Conservation (phyloP, 2,888 invertebrate species). For the Anagyrus pseudococci region DNA sequence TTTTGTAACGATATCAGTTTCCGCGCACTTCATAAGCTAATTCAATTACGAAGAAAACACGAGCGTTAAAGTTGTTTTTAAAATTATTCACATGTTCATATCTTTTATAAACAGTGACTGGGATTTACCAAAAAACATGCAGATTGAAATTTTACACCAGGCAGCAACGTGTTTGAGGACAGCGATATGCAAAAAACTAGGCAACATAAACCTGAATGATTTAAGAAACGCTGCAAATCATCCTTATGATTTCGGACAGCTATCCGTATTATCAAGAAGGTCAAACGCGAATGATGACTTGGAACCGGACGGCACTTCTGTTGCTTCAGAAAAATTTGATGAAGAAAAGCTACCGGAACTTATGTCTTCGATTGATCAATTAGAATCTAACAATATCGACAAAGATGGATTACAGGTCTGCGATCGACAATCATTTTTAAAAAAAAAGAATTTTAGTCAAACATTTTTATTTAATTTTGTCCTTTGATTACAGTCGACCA, state of each 20-base stretch:
- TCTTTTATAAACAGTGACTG: too few species aligned
- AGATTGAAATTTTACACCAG: slow-evolving; percentile 19
- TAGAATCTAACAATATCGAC: background rate
- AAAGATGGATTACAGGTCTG: slow-evolving; percentile 8
- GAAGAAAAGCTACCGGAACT: too few species aligned
- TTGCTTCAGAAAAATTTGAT: too few species aligned
- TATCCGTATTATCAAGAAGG: background rate
- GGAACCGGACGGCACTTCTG: background rate
- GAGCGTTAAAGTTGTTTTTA: too few species aligned
- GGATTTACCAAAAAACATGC: background rate
- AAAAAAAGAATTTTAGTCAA: background rate
- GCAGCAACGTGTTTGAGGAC: slow-evolving; percentile 3
- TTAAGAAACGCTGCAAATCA: slow-evolving; percentile 5
- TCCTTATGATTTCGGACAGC: slow-evolving; percentile 11
- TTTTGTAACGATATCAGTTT: too few species aligned
- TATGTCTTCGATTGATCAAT: background rate
- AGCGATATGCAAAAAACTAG: slow-evolving; percentile 11
- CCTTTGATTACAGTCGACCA: slow-evolving; percentile 9
- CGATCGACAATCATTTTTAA: background rate
- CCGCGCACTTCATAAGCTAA: too few species aligned
- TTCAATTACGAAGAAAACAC: too few species aligned
- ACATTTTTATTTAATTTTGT: background rate
- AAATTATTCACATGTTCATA: too few species aligned
- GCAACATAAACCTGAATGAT: slow-evolving; percentile 1
- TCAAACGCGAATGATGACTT: background rate